phyloP scores from a whole-genome alignment of 2,113 vertebrate species.

The Chitala chitala region DNA sequence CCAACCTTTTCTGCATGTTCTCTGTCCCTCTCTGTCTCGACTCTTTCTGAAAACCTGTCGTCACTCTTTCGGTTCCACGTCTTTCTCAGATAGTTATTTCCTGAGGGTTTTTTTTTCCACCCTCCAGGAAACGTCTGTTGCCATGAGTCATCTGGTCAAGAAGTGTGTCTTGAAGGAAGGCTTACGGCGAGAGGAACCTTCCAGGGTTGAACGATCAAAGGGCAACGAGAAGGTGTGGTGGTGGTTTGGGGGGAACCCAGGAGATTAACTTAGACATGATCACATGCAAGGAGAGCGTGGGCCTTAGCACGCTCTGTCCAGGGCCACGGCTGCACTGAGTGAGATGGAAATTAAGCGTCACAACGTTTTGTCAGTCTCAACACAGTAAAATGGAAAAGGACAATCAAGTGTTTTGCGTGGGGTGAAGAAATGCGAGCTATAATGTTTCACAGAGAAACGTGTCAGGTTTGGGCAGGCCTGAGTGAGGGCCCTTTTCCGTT shows the following conservation, averaged over 20 bases:
- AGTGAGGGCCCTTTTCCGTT: neutral
- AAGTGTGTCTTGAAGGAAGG: conserved; percentile 5
- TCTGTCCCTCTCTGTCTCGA: neutral
- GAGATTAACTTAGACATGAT: neutral
- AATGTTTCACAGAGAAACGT: conserved; percentile 3
- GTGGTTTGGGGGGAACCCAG: neutral
- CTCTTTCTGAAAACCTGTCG: neutral
- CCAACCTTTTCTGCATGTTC: neutral
- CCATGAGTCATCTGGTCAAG: conserved; percentile 16
- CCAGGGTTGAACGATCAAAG: conserved; percentile 8
- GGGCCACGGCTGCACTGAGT: neutral
- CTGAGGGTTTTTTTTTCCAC: conserved; percentile 13
- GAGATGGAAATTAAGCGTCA: no score
- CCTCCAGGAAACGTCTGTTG: conserved; percentile 11
- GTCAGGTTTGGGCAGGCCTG: neutral
- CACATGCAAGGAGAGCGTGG: neutral
- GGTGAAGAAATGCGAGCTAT: conserved; percentile 1
- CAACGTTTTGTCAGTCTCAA: neutral
- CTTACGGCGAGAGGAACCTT: conserved; percentile 19
- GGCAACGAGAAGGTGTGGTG: neutral
- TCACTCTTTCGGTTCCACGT: neutral
- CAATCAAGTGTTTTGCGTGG: neutral
- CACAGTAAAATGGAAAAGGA: neutral
- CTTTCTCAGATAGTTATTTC: conserved; percentile 2
- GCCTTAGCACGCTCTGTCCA: neutral